A percentile compares a stretch with the other conserved stretches of the same genome.
phyloP scores from a whole-genome alignment of 1,140 invertebrate species.

The Oryctes rhinoceros region DNA sequence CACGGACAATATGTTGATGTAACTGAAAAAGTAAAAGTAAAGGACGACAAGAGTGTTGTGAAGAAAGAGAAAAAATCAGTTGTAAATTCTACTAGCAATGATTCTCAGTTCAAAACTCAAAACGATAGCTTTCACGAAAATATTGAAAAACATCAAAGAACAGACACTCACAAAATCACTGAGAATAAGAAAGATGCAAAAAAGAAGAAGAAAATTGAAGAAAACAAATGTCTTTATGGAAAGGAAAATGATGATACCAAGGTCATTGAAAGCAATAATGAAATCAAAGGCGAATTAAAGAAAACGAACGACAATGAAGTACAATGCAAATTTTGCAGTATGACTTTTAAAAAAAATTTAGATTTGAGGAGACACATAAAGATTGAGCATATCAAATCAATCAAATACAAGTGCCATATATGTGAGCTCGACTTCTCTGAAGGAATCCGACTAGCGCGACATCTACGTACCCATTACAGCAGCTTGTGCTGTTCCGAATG shows the following conservation, averaged over 20 bases:
- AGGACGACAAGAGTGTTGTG: background rate
- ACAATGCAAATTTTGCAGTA: conserved; percentile 24
- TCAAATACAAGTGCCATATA: conserved; percentile 41
- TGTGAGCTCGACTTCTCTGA: conserved; percentile 40
- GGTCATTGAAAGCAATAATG: too few species aligned
- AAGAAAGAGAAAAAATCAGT: background rate
- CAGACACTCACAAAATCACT: background rate
- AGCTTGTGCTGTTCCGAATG: conserved; percentile 31
- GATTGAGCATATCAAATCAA: conserved; percentile 39
- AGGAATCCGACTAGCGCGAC: conserved; percentile 36
- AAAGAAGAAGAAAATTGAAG: too few species aligned
- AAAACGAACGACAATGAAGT: background rate
- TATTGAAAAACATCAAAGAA: background rate
- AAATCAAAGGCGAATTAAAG: too few species aligned
- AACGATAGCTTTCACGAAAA: background rate
- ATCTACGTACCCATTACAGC: conserved; percentile 38
- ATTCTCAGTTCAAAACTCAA: background rate
- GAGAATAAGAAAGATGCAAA: background rate
- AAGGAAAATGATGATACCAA: too few species aligned
- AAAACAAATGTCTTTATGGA: too few species aligned
- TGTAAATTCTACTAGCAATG: background rate
- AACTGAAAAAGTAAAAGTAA: background rate
- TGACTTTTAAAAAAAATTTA: conserved; percentile 14
- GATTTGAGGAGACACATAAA: conserved; percentile 43
- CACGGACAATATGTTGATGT: background rate